Evolutionary conservation across 2,797 vertebrate genomes (phyloP).

Genomic region (Aplochiton taeniatus): DNA sequence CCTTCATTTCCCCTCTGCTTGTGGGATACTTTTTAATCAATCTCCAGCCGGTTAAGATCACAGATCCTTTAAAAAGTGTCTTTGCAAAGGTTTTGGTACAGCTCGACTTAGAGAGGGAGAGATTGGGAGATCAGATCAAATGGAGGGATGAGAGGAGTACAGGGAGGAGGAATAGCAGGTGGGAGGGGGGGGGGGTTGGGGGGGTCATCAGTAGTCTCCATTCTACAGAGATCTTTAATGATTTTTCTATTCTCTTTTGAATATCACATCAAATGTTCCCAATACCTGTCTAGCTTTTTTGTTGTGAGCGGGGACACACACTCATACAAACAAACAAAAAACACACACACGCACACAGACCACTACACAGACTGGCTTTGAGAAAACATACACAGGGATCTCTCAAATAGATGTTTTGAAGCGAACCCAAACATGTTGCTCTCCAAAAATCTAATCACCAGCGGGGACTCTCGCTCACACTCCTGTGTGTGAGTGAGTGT

Average conservation of each 20-base stretch:
- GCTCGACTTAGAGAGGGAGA: slow-evolving; percentile 12
- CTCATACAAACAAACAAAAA: slow-evolving; percentile 32
- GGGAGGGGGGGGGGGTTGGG: slow-evolving; percentile 15
- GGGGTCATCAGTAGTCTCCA: slow-evolving; percentile 55
- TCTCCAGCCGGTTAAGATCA: slow-evolving; percentile 47
- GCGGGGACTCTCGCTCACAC: slow-evolving; percentile 14
- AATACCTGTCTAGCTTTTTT: slow-evolving; percentile 48
- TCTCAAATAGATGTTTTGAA: slow-evolving; percentile 46
- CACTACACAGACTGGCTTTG: too few species aligned
- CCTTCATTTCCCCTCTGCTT: slow-evolving; percentile 39
- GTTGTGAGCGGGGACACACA: slow-evolving; percentile 36
- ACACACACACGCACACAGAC: slow-evolving; percentile 18
- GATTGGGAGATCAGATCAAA: not conserved
- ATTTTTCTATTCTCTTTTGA: slow-evolving; percentile 30
- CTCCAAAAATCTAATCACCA: slow-evolving; percentile 53
- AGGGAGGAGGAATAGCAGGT: slow-evolving; percentile 26
- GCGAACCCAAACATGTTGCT: slow-evolving; percentile 39
- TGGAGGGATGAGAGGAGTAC: not conserved
- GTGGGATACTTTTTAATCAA: slow-evolving; percentile 61
- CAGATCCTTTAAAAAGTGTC: slow-evolving; percentile 45
- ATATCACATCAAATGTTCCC: slow-evolving; percentile 51
- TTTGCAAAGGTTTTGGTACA: slow-evolving; percentile 39
- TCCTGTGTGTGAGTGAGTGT: slow-evolving; percentile 7
- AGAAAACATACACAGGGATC: not conserved
- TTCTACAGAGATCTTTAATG: slow-evolving; percentile 38